Percentiles rank a stretch among this genome's conserved stretches.
phyloP scores from a whole-genome alignment of 2,888 invertebrate genomes.

The Cheilosia grossa region DNA sequence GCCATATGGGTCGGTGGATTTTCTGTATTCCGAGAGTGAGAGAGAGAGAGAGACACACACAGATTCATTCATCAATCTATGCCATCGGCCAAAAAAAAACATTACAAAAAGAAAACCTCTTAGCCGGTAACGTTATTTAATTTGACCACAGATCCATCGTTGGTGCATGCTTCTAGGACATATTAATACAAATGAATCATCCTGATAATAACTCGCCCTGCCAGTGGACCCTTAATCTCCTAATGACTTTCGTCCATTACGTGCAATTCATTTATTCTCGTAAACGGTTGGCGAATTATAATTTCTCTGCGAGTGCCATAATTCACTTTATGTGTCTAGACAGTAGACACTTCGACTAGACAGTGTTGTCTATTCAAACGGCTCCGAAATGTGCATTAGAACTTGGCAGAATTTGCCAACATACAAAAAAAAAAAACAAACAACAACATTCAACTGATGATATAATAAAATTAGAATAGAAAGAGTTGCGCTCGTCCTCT shows the following conservation, averaged over 20 bases:
- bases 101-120: not conserved
- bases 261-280: slow-evolving; percentile 14
- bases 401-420: slow-evolving; percentile 10
- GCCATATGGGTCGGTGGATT: not conserved
- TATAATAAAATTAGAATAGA: not conserved
- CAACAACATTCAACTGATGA: not conserved
- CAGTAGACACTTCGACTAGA: slow-evolving; percentile 23
- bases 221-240: slow-evolving; percentile 8
- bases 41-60: not conserved
- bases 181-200: not conserved
- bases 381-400: slow-evolving; percentile 12
- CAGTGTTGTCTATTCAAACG: not conserved
- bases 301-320: slow-evolving; percentile 16
- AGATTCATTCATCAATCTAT: not conserved
- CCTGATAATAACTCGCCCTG: not conserved
- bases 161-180: not conserved
- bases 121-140: not conserved
- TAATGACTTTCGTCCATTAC: slow-evolving; percentile 39
- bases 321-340: slow-evolving; percentile 30
- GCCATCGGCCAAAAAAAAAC: not conserved
- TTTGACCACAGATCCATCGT: slow-evolving; percentile 1
- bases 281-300: slow-evolving; percentile 19
- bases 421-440: not conserved
- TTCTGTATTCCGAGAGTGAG: not conserved
- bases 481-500: not conserved